Evolutionary conservation across 2,797 vertebrate species (phyloP), one percentile per base, ranked within the genome.

Genomic region (Helostoma temminkii): DNA sequence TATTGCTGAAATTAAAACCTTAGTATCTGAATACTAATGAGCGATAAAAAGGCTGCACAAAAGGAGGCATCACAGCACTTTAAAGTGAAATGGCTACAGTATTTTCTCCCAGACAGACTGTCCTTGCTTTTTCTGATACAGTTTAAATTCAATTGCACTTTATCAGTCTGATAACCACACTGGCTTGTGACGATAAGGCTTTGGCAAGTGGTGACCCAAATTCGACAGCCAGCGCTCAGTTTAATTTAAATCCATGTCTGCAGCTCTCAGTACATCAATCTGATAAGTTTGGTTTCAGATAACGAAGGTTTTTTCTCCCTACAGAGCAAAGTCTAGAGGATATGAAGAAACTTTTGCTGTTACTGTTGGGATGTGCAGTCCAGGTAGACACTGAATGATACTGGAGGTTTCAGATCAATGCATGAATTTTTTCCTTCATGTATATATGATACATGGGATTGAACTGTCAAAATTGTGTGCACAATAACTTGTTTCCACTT

Each of bases 341-440:
- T 91, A 89, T 96, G 78, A 96, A 95, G 89, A 98, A 96, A 75
- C 89, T 98, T 12, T 85, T 98, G 60, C 89, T 98, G 43, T 93
- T 98, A 36, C 89, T 98, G 55, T 87, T 98, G 76, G 97, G 97
- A 34, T 98, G 96, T 93, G 96, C 96, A n/a, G 96, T 98, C 81
- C 97, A 98, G 96, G 97, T 98, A 91, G 82, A 88, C 1, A 3
- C 28, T 21, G 22, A 21, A 19, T n/a, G 30, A 26, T 42, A 9
- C 9, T 16, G 39, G 15, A 52, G 1, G 0, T 47, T 25, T 19
- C 28, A n/a, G 4, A 4, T 57, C 6, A 62, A 16, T 4, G 7
- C 19, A 9, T 21, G 21, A 43, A n/a, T 2, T 18, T 36, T 9
- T 5, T 26, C 8, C 5, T 9, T 48, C 0, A 11, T 18, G n/a